These are phyloP conservation scores for Cotesia glomerata DNA, from an alignment of 1,140 invertebrate genomes.

Conservation along the genomic window DNA sequence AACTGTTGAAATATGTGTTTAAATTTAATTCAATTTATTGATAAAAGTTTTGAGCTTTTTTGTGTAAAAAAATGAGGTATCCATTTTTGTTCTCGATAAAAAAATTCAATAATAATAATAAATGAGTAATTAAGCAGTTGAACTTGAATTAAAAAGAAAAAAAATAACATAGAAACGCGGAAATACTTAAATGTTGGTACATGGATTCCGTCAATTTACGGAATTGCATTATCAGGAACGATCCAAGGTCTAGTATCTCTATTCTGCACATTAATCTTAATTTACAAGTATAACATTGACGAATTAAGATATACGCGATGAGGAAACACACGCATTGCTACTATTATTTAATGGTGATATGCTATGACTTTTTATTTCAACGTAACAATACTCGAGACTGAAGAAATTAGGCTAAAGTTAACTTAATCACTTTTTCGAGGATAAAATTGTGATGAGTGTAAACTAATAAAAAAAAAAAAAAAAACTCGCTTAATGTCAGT, in stretches of 20 bases:
- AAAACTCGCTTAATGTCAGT: too few relatives aligned
- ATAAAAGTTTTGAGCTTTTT: neutral
- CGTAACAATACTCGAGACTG: neutral
- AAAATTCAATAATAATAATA: neutral
- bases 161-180: neutral
- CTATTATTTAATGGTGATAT: constrained; percentile 2
- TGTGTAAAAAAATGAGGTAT: neutral
- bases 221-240: constrained; percentile 14
- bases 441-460: neutral
- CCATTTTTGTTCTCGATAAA: neutral
- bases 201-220: neutral
- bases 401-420: neutral
- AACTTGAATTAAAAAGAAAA: neutral
- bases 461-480: too few relatives aligned
- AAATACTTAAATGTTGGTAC: constrained; percentile 2
- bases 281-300: constrained; percentile 12
- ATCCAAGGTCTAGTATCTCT: constrained; percentile 19
- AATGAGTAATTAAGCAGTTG: neutral
- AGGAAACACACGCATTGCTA: constrained; percentile 9
- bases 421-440: neutral
- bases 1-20: too few relatives aligned
- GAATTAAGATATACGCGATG: constrained; percentile 14
- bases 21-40: too few relatives aligned
- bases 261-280: constrained; percentile 13
- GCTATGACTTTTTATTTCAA: neutral